Percentiles rank a stretch among this genome's conserved stretches.
phyloP scores from a whole-genome alignment of 1,140 invertebrate genomes.

The Watersipora subatra region DNA sequence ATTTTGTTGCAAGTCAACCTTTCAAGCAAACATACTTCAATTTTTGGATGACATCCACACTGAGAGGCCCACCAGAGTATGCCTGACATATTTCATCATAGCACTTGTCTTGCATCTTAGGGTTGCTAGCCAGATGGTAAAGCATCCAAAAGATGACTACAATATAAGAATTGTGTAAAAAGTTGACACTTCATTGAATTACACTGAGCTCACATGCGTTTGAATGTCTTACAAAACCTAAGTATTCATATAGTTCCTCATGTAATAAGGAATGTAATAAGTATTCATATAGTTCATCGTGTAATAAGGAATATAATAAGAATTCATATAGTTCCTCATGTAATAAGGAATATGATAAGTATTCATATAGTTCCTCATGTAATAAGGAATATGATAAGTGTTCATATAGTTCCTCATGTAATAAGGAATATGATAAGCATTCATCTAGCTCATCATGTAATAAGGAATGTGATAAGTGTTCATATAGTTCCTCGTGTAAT shows the following conservation, averaged over 20 bases:
- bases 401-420: not conserved
- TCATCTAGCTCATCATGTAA: too few species aligned
- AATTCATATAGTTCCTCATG: not conserved
- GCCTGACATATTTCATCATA: conserved; percentile 21
- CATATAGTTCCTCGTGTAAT: not conserved
- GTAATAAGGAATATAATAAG: too few species aligned
- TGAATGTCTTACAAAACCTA: not conserved
- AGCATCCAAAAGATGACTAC: conserved; percentile 32
- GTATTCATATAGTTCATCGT: not conserved
- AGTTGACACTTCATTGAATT: not conserved
- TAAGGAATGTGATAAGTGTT: too few species aligned
- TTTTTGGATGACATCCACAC: conserved; percentile 13
- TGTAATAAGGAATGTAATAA: not conserved
- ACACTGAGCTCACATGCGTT: too few species aligned
- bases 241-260: not conserved
- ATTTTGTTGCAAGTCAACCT: too few species aligned
- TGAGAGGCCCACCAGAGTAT: conserved; percentile 18
- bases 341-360: not conserved
- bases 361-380: too few species aligned
- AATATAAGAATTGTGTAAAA: conserved; percentile 7
- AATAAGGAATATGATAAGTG: too few species aligned
- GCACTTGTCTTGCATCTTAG: conserved; percentile 27
- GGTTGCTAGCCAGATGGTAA: conserved; percentile 30
- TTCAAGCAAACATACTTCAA: conserved; percentile 24
- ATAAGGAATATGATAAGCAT: not conserved